These are phyloP conservation scores for Labeo catla DNA, from an alignment of 2,113 vertebrate genomes.

Conservation along the genomic window DNA sequence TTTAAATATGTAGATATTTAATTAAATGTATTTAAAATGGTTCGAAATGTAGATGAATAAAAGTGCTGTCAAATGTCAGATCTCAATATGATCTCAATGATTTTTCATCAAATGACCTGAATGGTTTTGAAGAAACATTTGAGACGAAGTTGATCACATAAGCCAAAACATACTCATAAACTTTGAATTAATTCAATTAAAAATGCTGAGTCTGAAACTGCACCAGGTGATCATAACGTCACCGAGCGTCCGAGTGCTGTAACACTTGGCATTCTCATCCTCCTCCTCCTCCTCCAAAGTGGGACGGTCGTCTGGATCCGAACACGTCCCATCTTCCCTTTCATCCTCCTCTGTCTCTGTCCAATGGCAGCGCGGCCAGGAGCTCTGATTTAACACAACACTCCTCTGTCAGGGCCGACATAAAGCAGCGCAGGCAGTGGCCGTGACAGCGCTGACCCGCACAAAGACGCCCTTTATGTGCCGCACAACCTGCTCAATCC, in stretches of 20 bases:
- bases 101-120: no score
- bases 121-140: no score
- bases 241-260: neutral
- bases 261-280: neutral
- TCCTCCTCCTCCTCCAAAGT: slow-evolving; percentile 27
- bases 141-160: no score
- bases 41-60: no score
- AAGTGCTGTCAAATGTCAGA: no score
- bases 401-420: slow-evolving; percentile 56
- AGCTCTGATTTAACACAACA: slow-evolving; percentile 63
- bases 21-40: no score
- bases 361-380: slow-evolving; percentile 39
- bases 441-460: slow-evolving; percentile 63
- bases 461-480: slow-evolving; percentile 67
- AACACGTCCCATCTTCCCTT: neutral
- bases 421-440: slow-evolving; percentile 51
- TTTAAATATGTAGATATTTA: no score
- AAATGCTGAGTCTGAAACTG: no score
- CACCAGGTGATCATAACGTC: neutral
- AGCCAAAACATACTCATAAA: no score
- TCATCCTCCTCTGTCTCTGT: slow-evolving; percentile 29
- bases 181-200: no score
- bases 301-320: slow-evolving; percentile 43
- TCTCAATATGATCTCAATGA: no score
- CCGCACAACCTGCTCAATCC: slow-evolving; percentile 44